Evolutionary conservation across 2,888 invertebrate genomes (phyloP), one percentile per base, ranked within the genome.

Genomic region (Trissonchulus latispiculum): DNA sequence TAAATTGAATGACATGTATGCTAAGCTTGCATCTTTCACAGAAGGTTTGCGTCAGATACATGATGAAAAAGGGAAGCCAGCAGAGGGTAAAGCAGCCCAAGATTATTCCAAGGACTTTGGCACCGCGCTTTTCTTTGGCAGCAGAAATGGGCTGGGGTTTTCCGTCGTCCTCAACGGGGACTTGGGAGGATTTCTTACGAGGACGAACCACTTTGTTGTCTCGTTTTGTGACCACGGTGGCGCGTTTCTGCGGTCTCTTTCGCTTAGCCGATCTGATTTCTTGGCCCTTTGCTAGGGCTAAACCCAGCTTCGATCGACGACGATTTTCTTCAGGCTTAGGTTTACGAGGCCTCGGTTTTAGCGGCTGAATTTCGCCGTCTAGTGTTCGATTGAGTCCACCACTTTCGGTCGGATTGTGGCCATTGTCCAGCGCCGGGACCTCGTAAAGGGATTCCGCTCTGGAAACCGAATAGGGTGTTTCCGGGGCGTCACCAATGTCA

Each of bases 61-160:
- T 82, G 71, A 81, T 77, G 74, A 81, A 82, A 72, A 82, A 82
- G 0, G 82, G 82, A 2, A 81, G 79, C 81, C 82, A 82, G 69
- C 82, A 82, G 31, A 82, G 75, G 2, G 82, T 82, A 73, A 82
- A 82, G 71, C 82, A 82, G 36, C 82, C 82, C 2, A 82, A 76
- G 75, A 82, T 82, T 66, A 82, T 82, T 29, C 82, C 82, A 36
- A 82, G 75, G n/a, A 82, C 79, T 70, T 36, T 59, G 15, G 73
- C 70, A 28, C 82, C 82, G 36, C 82, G 75, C 29, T 81, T 68
- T 72, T 82, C 82, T 70, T 82, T 82, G 33, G 82, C 82, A 0
- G 82, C 82, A 0, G 81, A 81, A 36, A 82, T 82, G 15, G 81
- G 80, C 61, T 79, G 78, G 8, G 82, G 82, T 75, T 81, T 82